Evolutionary conservation across 2,888 invertebrate genomes (phyloP), one percentile per base, ranked within the genome.

Genomic region (Ectemnius lituratus): DNA sequence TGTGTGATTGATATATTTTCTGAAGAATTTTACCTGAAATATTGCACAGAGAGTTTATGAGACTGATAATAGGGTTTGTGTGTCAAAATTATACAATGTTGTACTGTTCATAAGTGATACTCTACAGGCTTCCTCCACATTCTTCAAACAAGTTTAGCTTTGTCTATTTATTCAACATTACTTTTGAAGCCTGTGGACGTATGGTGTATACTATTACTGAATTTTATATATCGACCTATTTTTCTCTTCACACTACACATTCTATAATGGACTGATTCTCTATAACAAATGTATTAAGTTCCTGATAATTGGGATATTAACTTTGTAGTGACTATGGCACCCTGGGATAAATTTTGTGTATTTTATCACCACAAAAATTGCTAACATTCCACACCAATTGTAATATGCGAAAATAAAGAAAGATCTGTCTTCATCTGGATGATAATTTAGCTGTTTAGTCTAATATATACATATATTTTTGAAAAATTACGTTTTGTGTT

Each of bases 1-100:
- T 63, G 77, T 59, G 8, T 67, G 59, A 28, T 63, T 73, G 49
- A 76, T 59, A 72, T 79, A 79, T 79, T 79, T 79, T 79, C 62
- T 72, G 72, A 79, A 20, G 49, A 69, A 75, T 67, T 79, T 78
- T 79, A 72, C 71, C 71, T 46, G 57, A 60, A 23, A 47, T 52
- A 60, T 67, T 46, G 52, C 62, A 62, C 56, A 67, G 59, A 69
- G 67, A 66, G 14, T 67, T 74, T 14, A 62, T 60, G 57, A 61
- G 49, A 73, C 28, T 63, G 60, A 71, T 63, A 60, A 63, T 60
- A 60, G 64, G 62, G 67, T 57, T 64, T 28, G 59, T 56, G 59
- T 64, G 61, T 60, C 49, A 16, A 62, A 69, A 67, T 66, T 77
- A 52, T 46, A 58, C 60, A 20, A 46, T 62, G 62, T 64, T 60